These are phyloP conservation scores for Ictidomys tridecemlineatus DNA, from an alignment of 2,113 vertebrate genomes.

Conservation along the genomic window DNA sequence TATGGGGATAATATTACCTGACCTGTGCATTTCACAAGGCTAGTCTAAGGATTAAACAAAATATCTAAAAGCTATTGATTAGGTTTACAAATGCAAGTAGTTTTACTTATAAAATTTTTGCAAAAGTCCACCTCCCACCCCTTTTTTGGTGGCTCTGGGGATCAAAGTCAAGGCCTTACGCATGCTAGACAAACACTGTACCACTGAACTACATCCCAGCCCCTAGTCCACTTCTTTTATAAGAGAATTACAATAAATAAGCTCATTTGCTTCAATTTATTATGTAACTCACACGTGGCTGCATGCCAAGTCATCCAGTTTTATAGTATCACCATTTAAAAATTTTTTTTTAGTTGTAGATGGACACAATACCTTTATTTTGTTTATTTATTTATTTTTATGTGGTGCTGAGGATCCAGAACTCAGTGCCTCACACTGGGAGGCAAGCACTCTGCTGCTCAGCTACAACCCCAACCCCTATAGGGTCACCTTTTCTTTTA, in stretches of 20 bases:
- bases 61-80: slow-evolving; percentile 5
- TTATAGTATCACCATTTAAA: not conserved
- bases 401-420: too few relatives aligned
- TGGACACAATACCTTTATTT: too few relatives aligned
- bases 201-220: not conserved
- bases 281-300: not conserved
- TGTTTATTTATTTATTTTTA: too few relatives aligned
- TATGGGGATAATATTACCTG: not conserved
- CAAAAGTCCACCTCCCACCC: not conserved
- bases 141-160: not conserved
- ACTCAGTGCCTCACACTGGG: too few relatives aligned
- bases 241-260: not conserved
- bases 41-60: slow-evolving; percentile 16
- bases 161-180: not conserved
- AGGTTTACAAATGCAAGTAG: not conserved
- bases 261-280: not conserved
- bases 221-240: slow-evolving; percentile 28
- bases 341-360: too few relatives aligned
- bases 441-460: too few relatives aligned
- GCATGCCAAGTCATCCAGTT: not conserved
- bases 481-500: not conserved
- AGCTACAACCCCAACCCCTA: too few relatives aligned
- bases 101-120: slow-evolving; percentile 21
- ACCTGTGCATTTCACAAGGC: not conserved
- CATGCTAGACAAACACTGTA: not conserved